Conservation (phyloP, 2,888 invertebrate species). For the Vanessa cardui region DNA sequence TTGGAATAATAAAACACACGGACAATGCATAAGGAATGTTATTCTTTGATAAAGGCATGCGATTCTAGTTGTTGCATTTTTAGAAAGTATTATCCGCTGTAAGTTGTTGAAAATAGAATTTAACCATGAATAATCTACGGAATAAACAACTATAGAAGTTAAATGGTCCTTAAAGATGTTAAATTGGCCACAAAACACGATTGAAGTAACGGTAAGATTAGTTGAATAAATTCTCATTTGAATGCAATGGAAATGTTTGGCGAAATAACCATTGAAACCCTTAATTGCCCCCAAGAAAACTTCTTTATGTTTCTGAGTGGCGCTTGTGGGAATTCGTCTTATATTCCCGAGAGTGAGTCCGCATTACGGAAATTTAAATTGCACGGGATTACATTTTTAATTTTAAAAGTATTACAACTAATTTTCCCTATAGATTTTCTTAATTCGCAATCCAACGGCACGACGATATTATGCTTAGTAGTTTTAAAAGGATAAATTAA, state of each 20-base stretch:
- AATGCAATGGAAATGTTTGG: constrained; percentile 37
- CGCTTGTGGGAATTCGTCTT: constrained; percentile 21
- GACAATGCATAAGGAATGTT: too few species aligned
- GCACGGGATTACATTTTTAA: constrained; percentile 29
- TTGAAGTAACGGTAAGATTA: constrained; percentile 33
- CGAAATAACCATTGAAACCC: constrained; percentile 32
- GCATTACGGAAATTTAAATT: constrained; percentile 28
- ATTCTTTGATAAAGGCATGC: too few species aligned
- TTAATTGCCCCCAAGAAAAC: constrained; percentile 34
- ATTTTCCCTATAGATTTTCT: constrained; percentile 16
- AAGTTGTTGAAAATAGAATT: not conserved
- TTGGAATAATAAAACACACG: too few species aligned
- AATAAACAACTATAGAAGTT: constrained; percentile 19
- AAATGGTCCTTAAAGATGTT: constrained; percentile 27
- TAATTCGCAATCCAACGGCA: constrained; percentile 22
- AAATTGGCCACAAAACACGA: constrained; percentile 35
- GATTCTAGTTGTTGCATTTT: too few species aligned
- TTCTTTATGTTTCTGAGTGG: constrained; percentile 31
- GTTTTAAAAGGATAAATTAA: constrained; percentile 1
- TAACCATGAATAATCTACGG: constrained; percentile 11
- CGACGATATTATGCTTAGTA: constrained; percentile 27
- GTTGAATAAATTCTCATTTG: constrained; percentile 34
- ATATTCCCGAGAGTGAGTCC: constrained; percentile 23
- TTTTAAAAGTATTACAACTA: constrained; percentile 25
- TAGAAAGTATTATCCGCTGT: not conserved